These are phyloP conservation scores for Caenorhabditis becei DNA, from an alignment of 2,888 invertebrate species.

Conservation along the genomic window DNA sequence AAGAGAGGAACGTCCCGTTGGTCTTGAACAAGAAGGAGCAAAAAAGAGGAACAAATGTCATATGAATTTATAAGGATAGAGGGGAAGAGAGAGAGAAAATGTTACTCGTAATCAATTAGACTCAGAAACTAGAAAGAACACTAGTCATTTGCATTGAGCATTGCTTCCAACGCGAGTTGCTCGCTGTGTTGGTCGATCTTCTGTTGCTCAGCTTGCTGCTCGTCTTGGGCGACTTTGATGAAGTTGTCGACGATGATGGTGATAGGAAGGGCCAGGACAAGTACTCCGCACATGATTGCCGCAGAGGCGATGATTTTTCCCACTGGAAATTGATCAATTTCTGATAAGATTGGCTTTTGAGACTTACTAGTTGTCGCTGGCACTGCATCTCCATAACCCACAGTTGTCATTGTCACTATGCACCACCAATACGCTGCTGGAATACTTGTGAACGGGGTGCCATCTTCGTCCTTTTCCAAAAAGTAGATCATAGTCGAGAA, in stretches of 20 bases:
- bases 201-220: constrained; percentile 79
- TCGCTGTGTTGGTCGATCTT: constrained; percentile 73
- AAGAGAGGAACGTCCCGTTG: constrained; percentile 27
- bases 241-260: constrained; percentile 82
- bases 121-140: constrained; percentile 35
- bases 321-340: constrained; percentile 63
- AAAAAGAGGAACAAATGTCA: not conserved
- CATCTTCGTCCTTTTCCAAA: constrained; percentile 81
- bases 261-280: constrained; percentile 81
- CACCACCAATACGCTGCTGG: constrained; percentile 82
- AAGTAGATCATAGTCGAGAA: constrained; percentile 82
- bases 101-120: constrained; percentile 57
- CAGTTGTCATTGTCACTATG: constrained; percentile 81
- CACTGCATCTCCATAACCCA: constrained; percentile 81
- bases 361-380: constrained; percentile 79
- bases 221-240: constrained; percentile 81
- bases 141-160: constrained; percentile 70
- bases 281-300: constrained; percentile 81
- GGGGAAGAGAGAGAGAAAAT: constrained; percentile 4
- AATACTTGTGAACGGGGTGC: constrained; percentile 80
- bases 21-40: constrained; percentile 7
- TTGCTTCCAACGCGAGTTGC: constrained; percentile 69
- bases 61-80: not conserved
- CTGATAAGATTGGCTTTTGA: not conserved
- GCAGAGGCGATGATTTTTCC: constrained; percentile 81